Evolutionary conservation across 1,140 invertebrate genomes (phyloP).

Genomic region (Leptopilina clavipes): DNA sequence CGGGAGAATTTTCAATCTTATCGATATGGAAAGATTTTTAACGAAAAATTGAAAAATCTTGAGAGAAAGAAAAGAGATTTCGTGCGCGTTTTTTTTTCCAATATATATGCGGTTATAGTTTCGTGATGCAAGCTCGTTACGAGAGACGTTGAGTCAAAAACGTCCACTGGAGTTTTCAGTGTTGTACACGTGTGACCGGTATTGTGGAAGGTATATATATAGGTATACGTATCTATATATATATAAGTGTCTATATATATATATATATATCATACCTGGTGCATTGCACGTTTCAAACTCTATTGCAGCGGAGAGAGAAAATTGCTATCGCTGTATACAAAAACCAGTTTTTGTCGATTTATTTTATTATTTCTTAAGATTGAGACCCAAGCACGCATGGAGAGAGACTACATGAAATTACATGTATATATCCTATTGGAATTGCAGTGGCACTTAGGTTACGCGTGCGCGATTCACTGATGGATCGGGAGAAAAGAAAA

Average conservation of each 20-base stretch:
- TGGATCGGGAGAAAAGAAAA: slow-evolving; percentile 15
- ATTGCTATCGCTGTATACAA: slow-evolving; percentile 12
- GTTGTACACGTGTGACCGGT: slow-evolving; percentile 8
- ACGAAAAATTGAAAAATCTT: too few relatives aligned
- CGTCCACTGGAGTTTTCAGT: not conserved
- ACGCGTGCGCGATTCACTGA: slow-evolving; percentile 13
- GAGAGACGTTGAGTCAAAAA: slow-evolving; percentile 8
- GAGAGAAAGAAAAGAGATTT: not conserved
- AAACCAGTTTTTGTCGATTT: slow-evolving; percentile 12
- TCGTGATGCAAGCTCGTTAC: slow-evolving; percentile 9
- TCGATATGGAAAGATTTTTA: too few relatives aligned
- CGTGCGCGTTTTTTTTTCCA: not conserved
- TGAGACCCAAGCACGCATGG: not conserved
- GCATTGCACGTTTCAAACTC: not conserved
- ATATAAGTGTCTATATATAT: too few relatives aligned
- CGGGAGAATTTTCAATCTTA: not conserved
- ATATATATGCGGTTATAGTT: not conserved
- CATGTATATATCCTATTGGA: slow-evolving; percentile 12
- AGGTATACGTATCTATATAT: too few relatives aligned
- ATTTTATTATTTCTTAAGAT: slow-evolving; percentile 12
- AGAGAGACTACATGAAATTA: not conserved
- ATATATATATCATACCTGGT: not conserved
- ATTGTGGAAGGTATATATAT: not conserved
- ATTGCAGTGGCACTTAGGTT: slow-evolving; percentile 18
- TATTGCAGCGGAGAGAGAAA: slow-evolving; percentile 1